These are phyloP conservation scores for Cherax destructor DNA, from an alignment of 1,140 invertebrate species.

Conservation along the genomic window DNA sequence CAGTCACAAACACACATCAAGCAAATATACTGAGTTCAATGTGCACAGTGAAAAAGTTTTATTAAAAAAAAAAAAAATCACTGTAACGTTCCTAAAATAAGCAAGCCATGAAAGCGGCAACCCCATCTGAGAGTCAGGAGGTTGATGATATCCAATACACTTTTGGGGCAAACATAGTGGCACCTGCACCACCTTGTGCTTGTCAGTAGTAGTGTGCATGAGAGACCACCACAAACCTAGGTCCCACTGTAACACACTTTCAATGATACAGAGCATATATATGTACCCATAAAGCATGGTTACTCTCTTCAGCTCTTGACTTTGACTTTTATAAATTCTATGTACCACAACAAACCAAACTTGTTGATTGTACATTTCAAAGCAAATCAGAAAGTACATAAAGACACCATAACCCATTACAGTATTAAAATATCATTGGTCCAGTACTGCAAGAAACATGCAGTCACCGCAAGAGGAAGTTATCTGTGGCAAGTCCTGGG, in stretches of 20 bases:
- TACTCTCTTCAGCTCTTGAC: background rate
- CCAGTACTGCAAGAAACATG: conserved; percentile 12
- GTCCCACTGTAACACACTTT: conserved; percentile 3
- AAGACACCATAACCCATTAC: background rate
- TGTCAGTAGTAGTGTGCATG: background rate
- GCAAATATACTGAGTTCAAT: conserved; percentile 10
- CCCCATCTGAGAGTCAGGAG: background rate
- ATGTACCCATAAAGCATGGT: background rate
- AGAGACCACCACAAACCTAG: background rate
- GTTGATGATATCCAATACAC: background rate
- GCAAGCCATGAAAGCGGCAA: conserved; percentile 9
- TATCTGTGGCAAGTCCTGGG: background rate
- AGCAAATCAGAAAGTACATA: background rate
- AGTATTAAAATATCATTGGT: background rate
- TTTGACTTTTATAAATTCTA: background rate
- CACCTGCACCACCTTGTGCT: conserved; percentile 6
- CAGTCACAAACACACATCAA: conserved; percentile 15
- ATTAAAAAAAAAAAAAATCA: background rate
- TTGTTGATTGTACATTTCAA: background rate
- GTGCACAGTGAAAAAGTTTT: background rate
- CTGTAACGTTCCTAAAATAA: background rate
- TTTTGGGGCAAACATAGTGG: background rate
- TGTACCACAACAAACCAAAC: background rate
- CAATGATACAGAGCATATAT: background rate
- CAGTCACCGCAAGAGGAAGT: conserved; percentile 1